Base-by-base conservation (phyloP, 2,888 invertebrate genomes). In the Morinoia aosen region DNA sequence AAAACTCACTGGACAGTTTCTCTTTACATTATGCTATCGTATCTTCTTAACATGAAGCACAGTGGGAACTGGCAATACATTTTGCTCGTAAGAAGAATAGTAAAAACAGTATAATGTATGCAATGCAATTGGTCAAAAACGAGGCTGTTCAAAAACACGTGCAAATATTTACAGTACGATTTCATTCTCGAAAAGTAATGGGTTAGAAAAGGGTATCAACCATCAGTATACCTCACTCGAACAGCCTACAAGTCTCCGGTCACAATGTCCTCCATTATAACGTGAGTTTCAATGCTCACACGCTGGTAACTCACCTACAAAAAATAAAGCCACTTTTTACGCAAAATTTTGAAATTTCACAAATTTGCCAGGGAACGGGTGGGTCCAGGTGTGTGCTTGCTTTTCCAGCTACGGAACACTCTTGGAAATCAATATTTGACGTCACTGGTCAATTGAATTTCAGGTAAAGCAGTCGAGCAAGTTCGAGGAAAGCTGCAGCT, bases 401-500 rank as follows among this genome's bases (percentile, higher is more conserved):
- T 57, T 56, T 57, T 57, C 57, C 93, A 93, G 56, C 58, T 57
- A 93, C 57, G 1, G 19, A 56, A 57, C 7, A 14, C 12, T 93
- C n/a, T 0, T 33, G 25, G 56, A 57, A 93, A 93, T 93, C 93
- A 48, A 93, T 93, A 93, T 57, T 39, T 25, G 57, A 57, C 11
- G 25, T n/a, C 19, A 93, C 25, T 57, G 56, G 57, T 57, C 93
- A 12, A 93, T 93, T 57, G 93, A 93, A 93, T 93, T 93, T 57
- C 93, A 93, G 93, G 93, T 93, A 93, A 57, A 93, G 48, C 93
- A 93, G 93, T 93, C 48, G 16, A 57, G 57, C 93, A 57, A 93
- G 93, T 93, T 93, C 57, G 33, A 57, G 93, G 57, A 93, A 93
- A 93, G 93, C 93, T 93, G 93, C 93, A 57, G 56, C 93, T 93